Conservation (phyloP, 2,888 invertebrate species). For the Venusia cambrica region DNA sequence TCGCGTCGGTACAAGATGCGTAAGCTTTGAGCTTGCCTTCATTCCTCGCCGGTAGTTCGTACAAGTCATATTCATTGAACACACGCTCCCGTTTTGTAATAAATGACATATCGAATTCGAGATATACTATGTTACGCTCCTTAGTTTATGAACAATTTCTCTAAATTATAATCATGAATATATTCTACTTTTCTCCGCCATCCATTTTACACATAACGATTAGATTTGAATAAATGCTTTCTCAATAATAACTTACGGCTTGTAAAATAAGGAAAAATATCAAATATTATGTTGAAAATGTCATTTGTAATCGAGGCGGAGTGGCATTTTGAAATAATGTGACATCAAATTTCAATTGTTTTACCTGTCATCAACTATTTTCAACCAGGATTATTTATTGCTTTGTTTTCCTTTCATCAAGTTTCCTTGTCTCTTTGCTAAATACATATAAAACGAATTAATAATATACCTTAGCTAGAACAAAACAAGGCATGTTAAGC, state of each 20-base stretch:
- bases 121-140: conserved; percentile 43
- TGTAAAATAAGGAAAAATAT: conserved; percentile 65
- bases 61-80: conserved; percentile 68
- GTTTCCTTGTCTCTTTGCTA: no score
- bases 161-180: conserved; percentile 47
- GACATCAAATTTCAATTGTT: conserved; percentile 46
- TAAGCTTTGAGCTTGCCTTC: conserved; percentile 81
- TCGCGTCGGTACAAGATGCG: conserved; percentile 77
- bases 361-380: conserved; percentile 23
- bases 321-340: conserved; percentile 57
- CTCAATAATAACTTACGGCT: conserved; percentile 45
- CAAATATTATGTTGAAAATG: conserved; percentile 58
- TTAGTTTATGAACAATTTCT: conserved; percentile 48
- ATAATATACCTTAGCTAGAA: no score
- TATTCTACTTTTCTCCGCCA: conserved; percentile 55
- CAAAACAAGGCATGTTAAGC: no score
- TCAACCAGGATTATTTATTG: conserved; percentile 19
- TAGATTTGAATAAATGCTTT: conserved; percentile 52
- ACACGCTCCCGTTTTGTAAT: conserved; percentile 74
- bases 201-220: conserved; percentile 62
- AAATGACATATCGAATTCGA: conserved; percentile 61
- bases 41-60: conserved; percentile 66
- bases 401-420: conserved; percentile 1
- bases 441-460: no score
- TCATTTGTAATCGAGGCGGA: conserved; percentile 67